These are phyloP conservation scores for Bugulina stolonifera DNA, from an alignment of 2,888 invertebrate species.

Conservation along the genomic window DNA sequence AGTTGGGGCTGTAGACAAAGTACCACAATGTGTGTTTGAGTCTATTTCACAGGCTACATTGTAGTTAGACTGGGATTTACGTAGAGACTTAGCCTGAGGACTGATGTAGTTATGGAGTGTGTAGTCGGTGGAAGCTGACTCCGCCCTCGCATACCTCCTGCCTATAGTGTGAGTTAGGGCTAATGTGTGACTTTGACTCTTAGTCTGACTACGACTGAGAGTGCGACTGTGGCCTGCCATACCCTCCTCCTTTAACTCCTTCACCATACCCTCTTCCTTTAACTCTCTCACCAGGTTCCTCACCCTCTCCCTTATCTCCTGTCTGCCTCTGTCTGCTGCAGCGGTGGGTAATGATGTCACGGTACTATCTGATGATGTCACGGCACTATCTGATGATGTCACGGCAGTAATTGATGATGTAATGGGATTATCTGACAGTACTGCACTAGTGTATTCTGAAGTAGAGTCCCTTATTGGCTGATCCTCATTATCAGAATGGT, in stretches of 20 bases:
- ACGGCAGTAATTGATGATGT: too few relatives aligned
- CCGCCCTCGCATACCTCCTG: not conserved
- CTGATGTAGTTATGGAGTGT: not conserved
- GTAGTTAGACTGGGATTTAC: not conserved
- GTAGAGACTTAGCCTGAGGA: not conserved
- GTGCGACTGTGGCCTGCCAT: not conserved
- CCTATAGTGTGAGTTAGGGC: not conserved
- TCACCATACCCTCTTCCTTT: not conserved
- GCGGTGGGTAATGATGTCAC: not conserved
- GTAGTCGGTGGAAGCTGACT: not conserved
- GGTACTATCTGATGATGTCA: not conserved
- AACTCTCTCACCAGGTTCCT: not conserved
- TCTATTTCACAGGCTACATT: too few relatives aligned
- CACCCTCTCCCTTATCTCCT: too few relatives aligned
- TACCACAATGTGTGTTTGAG: too few relatives aligned
- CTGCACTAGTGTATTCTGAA: too few relatives aligned
- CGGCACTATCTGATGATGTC: not conserved
- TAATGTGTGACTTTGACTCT: not conserved
- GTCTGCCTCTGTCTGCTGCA: too few relatives aligned
- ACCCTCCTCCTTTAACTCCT: too few relatives aligned
- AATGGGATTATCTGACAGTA: too few relatives aligned
- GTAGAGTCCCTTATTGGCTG: too few relatives aligned
- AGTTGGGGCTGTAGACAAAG: not conserved
- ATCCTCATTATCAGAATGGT: not conserved
- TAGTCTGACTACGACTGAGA: not conserved